phyloP scores from a whole-genome alignment of 2,797 vertebrate species.

The Eospalax fontanierii region DNA sequence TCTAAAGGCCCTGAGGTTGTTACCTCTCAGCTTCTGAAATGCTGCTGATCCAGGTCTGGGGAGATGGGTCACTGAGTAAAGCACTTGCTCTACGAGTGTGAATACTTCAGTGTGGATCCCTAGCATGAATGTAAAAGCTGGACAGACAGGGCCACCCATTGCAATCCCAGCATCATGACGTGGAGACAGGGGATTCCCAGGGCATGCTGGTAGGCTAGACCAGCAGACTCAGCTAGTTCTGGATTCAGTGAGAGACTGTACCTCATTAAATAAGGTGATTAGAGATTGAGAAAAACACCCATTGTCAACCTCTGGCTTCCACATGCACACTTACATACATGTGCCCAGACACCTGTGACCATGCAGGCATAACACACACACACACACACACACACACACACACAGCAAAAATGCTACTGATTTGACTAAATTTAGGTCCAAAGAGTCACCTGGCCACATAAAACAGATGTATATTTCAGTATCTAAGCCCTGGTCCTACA shows the following conservation, averaged over 20 bases:
- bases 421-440: not conserved
- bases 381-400: no score
- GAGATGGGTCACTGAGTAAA: not conserved
- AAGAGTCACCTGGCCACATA: not conserved
- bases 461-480: not conserved
- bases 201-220: not conserved
- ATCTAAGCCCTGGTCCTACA: not conserved
- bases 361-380: no score
- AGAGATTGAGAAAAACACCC: not conserved
- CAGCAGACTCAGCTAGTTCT: no score
- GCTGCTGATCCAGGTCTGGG: not conserved
- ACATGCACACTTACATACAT: not conserved
- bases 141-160: no score
- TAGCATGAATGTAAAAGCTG: not conserved
- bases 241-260: not conserved
- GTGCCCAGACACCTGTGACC: not conserved
- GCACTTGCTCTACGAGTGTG: no score
- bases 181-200: not conserved
- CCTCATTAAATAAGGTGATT: not conserved
- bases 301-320: no score
- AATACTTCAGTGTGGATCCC: not conserved
- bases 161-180: not conserved
- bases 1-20: not conserved
- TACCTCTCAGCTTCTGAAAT: not conserved
- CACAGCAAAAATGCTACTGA: not conserved